Evolutionary conservation across 2,797 vertebrate genomes (phyloP).

Genomic region (Chromis chromis): DNA sequence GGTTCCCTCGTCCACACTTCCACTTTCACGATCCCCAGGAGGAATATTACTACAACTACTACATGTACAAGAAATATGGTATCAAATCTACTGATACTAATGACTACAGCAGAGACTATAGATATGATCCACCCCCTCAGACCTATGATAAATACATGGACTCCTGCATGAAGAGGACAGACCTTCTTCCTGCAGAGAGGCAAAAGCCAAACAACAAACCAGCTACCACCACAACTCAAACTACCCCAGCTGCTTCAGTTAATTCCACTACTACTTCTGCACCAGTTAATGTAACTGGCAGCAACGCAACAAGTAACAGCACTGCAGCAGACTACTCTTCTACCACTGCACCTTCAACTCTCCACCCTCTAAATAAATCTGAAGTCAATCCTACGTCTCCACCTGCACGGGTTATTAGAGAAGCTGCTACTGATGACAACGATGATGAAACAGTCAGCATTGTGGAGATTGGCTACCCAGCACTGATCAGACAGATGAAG

Average conservation of each 20-base stretch:
- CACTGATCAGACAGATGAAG: slow-evolving; percentile 79
- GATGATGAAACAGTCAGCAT: slow-evolving; percentile 73
- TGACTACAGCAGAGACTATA: slow-evolving; percentile 74
- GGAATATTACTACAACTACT: slow-evolving; percentile 80
- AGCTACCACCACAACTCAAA: not conserved
- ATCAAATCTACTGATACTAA: slow-evolving; percentile 62
- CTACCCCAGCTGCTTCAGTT: not conserved
- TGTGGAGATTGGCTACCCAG: slow-evolving; percentile 81
- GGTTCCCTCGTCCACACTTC: slow-evolving; percentile 75
- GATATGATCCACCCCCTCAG: slow-evolving; percentile 35
- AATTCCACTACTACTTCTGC: not conserved
- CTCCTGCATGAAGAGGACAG: slow-evolving; percentile 70
- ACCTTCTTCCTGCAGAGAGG: slow-evolving; percentile 65
- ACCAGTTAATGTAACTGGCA: slow-evolving; percentile 3
- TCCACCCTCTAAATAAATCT: slow-evolving; percentile 3
- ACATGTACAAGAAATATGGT: slow-evolving; percentile 79
- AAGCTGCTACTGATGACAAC: slow-evolving; percentile 31
- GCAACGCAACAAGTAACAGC: slow-evolving; percentile 28
- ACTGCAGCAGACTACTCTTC: not conserved
- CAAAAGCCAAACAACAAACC: slow-evolving; percentile 9
- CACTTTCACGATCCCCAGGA: slow-evolving; percentile 71
- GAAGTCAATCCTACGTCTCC: slow-evolving; percentile 16
- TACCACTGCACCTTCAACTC: not conserved
- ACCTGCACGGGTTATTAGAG: not conserved
- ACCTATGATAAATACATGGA: slow-evolving; percentile 74